Evolutionary conservation across 1,140 invertebrate genomes (phyloP).

Genomic region (Aculops lycopersici): DNA sequence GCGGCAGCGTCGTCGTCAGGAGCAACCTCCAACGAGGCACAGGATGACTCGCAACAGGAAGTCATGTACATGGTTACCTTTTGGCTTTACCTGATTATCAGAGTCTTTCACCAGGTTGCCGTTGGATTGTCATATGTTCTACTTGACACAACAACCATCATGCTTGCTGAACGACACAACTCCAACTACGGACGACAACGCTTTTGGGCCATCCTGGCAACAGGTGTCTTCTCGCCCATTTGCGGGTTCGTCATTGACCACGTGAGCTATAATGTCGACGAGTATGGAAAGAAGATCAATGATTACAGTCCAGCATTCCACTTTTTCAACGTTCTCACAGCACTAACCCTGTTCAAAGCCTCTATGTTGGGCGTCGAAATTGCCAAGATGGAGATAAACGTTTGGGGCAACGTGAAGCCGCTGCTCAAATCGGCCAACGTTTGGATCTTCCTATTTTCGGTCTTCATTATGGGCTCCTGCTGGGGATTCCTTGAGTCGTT

Average conservation of each 20-base stretch:
- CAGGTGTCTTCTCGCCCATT: constrained; percentile 40
- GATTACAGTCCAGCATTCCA: constrained; percentile 39
- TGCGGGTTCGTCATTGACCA: constrained; percentile 38
- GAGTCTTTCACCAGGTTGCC: constrained; percentile 40
- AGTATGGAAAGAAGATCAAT: constrained; percentile 16
- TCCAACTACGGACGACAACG: constrained; percentile 44
- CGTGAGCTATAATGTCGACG: constrained; percentile 19
- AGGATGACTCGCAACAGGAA: constrained; percentile 12
- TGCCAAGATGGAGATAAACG: constrained; percentile 32
- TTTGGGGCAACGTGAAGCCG: constrained; percentile 30
- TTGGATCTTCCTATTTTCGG: constrained; percentile 31
- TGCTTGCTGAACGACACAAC: constrained; percentile 35
- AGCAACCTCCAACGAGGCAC: constrained; percentile 39
- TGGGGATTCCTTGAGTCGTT: constrained; percentile 59
- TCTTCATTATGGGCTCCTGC: constrained; percentile 34
- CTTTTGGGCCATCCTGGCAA: constrained; percentile 38
- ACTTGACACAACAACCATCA: constrained; percentile 47
- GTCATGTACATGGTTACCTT: constrained; percentile 23
- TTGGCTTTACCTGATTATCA: constrained; percentile 34
- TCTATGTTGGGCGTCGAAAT: constrained; percentile 38
- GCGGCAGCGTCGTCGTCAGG: constrained; percentile 39
- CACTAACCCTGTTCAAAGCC: constrained; percentile 29
- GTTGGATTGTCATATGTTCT: constrained; percentile 36
- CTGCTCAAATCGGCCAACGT: constrained; percentile 38
- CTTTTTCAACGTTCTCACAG: constrained; percentile 34